Evolutionary conservation across 1,140 invertebrate species (phyloP), one percentile per base, ranked within the genome.

Genomic region (Drosophila ambigua): DNA sequence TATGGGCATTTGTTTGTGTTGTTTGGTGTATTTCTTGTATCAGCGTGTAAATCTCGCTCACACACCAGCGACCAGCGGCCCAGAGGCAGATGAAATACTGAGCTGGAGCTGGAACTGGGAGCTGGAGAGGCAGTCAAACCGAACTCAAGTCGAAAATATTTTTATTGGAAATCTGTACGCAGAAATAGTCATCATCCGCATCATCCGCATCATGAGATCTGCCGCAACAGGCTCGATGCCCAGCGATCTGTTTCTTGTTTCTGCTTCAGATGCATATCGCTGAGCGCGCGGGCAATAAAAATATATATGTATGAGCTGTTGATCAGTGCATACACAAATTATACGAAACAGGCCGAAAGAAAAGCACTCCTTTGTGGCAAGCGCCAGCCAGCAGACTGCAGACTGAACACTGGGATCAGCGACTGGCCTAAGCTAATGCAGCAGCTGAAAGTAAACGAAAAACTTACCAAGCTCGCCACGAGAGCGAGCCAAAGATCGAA

Each of bases 271-370:
- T 87, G 82, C 82, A 88, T 87, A 87, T 87, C 82, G 76, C 24
- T 48, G 66, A 67, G 48, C 74, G 78, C 64, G 69, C 69, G 63
- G 83, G 82, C 82, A 87, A 87, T 87, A 87, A 87, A 87, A 87
- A 82, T 87, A 87, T 85, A 85, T 87, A 87, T 85, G 82, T 87
- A 87, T 85, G 82, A 85, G 75, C 78, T 87, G 82, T 87, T 87
- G 83, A 87, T 87, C 83, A 87, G 78, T 87, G 82, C 82, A 87
- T 88, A 87, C 79, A 87, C 82, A 84, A 82, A 79, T 87, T 51
- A 82, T 87, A 81, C 65, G 66, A 87, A 87, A 62, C 66, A 51
- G 64, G 26, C 61, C 50, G 20, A 69, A 65, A n/a, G 16, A 0
- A 61, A 72, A 66, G 24, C 45, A 35, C 63, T 57, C 43, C 41